Evolutionary conservation across 2,888 invertebrate species (phyloP), one percentile per base, ranked within the genome.

Genomic region (Mythimna ferrago): DNA sequence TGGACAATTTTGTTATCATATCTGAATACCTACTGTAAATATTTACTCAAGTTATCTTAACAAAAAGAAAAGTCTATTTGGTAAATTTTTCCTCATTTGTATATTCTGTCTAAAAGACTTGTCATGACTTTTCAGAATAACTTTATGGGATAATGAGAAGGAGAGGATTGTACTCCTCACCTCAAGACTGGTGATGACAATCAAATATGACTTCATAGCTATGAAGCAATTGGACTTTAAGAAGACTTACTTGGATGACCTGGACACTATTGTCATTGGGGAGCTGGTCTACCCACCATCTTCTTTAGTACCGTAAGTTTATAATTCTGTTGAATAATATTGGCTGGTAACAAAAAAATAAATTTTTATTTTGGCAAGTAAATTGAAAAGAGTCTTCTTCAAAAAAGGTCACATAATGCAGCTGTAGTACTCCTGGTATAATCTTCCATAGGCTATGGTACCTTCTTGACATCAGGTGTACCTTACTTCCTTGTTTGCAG

Each of bases 131-230:
- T 96, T 26, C 92, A 98, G 98, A 92, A 98, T 99, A 87, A 98
- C 98, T 86, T 96, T 98, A 79, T 99, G 98, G 98, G 98, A 98
- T 89, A 97, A 98, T 88, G 98, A 99, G 90, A 97, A 98, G 87
- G 99, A 99, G 92, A 97, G 98, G 66, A 96, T 99, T 56, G 96
- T 98, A 3, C 91, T 98, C 19, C 94, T 99, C 38, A 98, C 98
- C 4, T 97, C 98, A n/a, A 97, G 97, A 85, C 96, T 97, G 56
- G 94, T 99, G 44, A 97, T 98, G 88, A 97, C 97, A 10, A 97
- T 98, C 73, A 98, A 98, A 90, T 99, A 98, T 92, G 98, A 99
- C 93, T 98, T 99, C 92, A 98, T 99, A 86, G 98, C 98, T 0
- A 96, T 98, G 92, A 97, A 97, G 87, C 97, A 98, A 81, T 92